Percentiles rank a stretch among this genome's conserved stretches.
These are phyloP conservation scores for Epinotia nisella DNA, from an alignment of 2,888 invertebrate genomes.

Conservation along the genomic window DNA sequence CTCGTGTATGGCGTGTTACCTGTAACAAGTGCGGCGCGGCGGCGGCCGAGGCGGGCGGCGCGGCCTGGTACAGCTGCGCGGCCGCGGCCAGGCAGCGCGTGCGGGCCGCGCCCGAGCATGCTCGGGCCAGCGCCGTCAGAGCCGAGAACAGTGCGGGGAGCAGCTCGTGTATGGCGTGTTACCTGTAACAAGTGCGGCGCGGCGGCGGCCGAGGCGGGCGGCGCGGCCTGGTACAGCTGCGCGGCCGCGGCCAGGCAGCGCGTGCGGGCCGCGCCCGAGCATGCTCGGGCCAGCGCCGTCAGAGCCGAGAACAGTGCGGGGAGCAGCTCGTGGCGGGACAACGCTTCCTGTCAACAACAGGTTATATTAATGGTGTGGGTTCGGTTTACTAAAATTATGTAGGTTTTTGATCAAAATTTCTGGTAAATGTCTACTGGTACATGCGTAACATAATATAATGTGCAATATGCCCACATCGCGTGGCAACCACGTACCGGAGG, in stretches of 20 bases:
- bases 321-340: constrained; percentile 70
- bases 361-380: too few species aligned
- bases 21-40: constrained; percentile 54
- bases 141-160: constrained; percentile 70
- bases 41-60: constrained; percentile 19
- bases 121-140: too few species aligned
- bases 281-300: constrained; percentile 58
- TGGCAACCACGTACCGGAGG: too few species aligned
- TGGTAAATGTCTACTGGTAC: too few species aligned
- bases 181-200: constrained; percentile 56
- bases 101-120: constrained; percentile 49
- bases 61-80: constrained; percentile 54
- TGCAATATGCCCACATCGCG: too few species aligned
- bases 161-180: constrained; percentile 50
- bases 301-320: constrained; percentile 71
- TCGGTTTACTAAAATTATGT: too few species aligned
- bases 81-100: constrained; percentile 1
- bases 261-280: constrained; percentile 54
- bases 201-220: constrained; percentile 46
- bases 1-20: constrained; percentile 60
- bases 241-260: constrained; percentile 74
- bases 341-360: constrained; percentile 69
- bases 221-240: constrained; percentile 72
- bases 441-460: too few species aligned
- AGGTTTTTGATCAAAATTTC: too few species aligned